These are phyloP conservation scores for Hippocampus comes DNA, from an alignment of 2,113 vertebrate genomes.

Conservation along the genomic window DNA sequence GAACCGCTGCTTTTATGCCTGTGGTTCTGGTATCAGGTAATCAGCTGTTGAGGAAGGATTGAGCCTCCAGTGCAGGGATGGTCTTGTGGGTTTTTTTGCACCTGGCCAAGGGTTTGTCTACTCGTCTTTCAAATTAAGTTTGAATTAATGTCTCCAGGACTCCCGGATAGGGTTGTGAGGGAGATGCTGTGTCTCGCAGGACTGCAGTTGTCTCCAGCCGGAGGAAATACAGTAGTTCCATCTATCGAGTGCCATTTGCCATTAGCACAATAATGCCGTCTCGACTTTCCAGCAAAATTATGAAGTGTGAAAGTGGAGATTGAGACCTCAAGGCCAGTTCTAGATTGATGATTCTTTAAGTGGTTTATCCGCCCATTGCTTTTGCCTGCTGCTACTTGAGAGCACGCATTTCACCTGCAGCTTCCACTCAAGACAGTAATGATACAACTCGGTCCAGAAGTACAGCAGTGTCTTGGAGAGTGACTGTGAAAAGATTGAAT, in stretches of 20 bases:
- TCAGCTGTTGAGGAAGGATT: constrained; percentile 57
- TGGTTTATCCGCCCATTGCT: constrained; percentile 28
- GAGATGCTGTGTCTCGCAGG: constrained; percentile 24
- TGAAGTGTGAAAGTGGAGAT: constrained; percentile 22
- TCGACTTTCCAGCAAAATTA: constrained; percentile 31
- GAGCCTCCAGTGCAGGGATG: constrained; percentile 31
- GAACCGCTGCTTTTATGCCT: constrained; percentile 27
- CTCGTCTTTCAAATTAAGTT: constrained; percentile 53
- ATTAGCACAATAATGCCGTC: constrained; percentile 28
- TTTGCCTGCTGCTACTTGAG: constrained; percentile 15
- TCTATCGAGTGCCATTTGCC: constrained; percentile 22
- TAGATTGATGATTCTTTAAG: constrained; percentile 51
- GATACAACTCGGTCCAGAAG: not conserved
- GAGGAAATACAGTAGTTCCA: not conserved
- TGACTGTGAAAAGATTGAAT: not conserved
- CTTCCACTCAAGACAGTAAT: not conserved
- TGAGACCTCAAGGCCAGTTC: constrained; percentile 8
- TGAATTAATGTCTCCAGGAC: constrained; percentile 40
- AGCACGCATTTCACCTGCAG: constrained; percentile 11
- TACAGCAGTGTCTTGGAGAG: not conserved
- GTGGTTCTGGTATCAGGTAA: constrained; percentile 37
- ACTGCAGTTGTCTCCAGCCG: constrained; percentile 25
- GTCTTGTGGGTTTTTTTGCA: constrained; percentile 50
- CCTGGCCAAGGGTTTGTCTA: constrained; percentile 38
- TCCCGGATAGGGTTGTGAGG: constrained; percentile 12